Evolutionary conservation across 2,797 vertebrate species (phyloP).

Genomic region (Galaxias olidus): DNA sequence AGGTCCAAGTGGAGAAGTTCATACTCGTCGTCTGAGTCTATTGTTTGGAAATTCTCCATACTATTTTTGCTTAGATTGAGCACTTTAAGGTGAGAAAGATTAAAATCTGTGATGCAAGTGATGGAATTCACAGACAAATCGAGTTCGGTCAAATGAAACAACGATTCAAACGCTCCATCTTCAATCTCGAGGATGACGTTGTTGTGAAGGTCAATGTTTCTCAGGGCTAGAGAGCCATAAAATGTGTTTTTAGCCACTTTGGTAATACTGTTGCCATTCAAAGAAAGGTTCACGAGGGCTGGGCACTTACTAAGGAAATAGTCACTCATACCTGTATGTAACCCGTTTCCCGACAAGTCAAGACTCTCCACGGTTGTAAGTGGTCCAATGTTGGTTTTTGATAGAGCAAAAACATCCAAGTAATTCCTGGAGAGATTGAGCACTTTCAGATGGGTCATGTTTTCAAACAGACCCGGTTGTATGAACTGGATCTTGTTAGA

Average conservation of each 20-base stretch:
- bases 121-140: conserved; percentile 94
- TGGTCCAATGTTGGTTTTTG: conserved; percentile 73
- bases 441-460: conserved; percentile 77
- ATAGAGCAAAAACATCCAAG: conserved; percentile 75
- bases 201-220: conserved; percentile 85
- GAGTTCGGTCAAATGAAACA: conserved; percentile 80
- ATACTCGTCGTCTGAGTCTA: conserved; percentile 55
- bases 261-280: conserved; percentile 90
- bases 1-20: conserved; percentile 83
- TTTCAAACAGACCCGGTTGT: conserved; percentile 78
- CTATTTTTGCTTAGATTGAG: conserved; percentile 95
- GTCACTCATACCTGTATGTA: conserved; percentile 86
- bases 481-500: conserved; percentile 87
- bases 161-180: conserved; percentile 86
- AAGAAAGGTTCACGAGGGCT: conserved; percentile 76
- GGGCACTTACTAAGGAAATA: conserved; percentile 83
- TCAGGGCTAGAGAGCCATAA: conserved; percentile 67
- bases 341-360: conserved; percentile 88
- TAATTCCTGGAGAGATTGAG: conserved; percentile 86
- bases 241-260: conserved; percentile 81
- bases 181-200: conserved; percentile 96
- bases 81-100: conserved; percentile 79
- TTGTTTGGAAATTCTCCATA: conserved; percentile 84
- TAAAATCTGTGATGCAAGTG: conserved; percentile 91
- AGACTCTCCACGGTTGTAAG: conserved; percentile 75